Evolutionary conservation across 2,888 invertebrate genomes (phyloP), one percentile per base, ranked within the genome.

Genomic region (Heliconius charithonia): DNA sequence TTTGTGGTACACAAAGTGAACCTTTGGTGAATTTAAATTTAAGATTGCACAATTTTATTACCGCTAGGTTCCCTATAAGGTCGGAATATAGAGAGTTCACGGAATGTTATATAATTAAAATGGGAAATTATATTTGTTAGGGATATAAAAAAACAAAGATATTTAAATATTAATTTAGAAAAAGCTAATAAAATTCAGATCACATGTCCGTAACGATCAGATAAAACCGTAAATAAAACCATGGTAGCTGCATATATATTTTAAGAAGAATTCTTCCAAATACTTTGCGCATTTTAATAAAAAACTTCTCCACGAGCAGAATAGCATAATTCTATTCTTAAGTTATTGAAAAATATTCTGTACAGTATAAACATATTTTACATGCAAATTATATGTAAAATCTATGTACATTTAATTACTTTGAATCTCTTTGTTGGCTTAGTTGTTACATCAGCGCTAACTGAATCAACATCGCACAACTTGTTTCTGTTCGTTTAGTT

Each of bases 391-490:
- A 32, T 56, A 75, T 75, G 66, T 75, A 51, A 75, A 75, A 25
- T n/a, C 16, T 65, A 75, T 75, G 75, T 37, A 75, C 75, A 75
- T 67, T 75, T 75, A 67, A 67, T 75, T 75, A 75, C 4, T 75
- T 67, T 56, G 67, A 51, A 67, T 75, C 32, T 67, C 56, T 75
- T 75, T 67, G 75, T 67, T 67, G 27, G 32, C 37, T 27, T 3
- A 7, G 51, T 19, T 45, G 56, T 75, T 75, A 56, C 75, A 66
- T 66, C 65, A 75, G 29, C 41, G 27, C 63, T 51, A 75, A 51
- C 65, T 75, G 32, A 62, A 74, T 66, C 75, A 51, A 66, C 51
- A 66, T 51, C 16, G 25, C 51, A 51, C 13, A 16, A 32, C 51
- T 13, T 27, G 63, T 62, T 63, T n/a, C 27, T 74, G 16, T 25